These are phyloP conservation scores for Hemibagrus guttatus DNA, from an alignment of 2,797 vertebrate genomes.

Conservation along the genomic window DNA sequence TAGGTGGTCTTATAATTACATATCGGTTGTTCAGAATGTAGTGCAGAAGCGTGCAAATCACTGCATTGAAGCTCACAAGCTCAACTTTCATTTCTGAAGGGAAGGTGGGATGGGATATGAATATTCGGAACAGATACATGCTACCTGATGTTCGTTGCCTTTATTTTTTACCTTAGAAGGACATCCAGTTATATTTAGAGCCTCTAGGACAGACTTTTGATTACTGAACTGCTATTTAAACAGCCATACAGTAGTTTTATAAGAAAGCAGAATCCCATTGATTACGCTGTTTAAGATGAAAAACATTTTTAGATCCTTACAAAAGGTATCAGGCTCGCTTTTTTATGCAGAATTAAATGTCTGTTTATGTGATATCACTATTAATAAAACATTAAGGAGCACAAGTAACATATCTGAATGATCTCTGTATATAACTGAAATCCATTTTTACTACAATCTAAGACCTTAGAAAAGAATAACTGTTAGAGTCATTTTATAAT, in stretches of 20 bases:
- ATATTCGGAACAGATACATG: neutral
- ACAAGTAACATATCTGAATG: neutral
- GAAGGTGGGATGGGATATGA: neutral
- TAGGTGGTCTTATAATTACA: neutral
- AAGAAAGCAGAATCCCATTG: neutral
- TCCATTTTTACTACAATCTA: neutral
- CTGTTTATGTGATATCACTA: neutral
- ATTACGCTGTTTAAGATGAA: neutral
- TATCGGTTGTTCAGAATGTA: neutral
- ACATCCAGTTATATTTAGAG: neutral
- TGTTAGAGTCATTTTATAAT: neutral
- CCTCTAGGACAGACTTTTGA: neutral
- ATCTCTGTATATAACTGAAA: neutral
- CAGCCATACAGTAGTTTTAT: neutral
- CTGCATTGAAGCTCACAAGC: neutral
- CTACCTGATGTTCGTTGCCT: neutral
- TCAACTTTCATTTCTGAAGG: neutral
- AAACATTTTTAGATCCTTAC: neutral
- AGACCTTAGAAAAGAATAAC: neutral
- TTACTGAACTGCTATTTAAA: neutral
- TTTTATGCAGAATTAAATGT: neutral
- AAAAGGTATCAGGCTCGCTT: neutral
- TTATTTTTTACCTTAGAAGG: neutral
- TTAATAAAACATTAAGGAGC: neutral
- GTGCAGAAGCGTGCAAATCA: neutral